Evolutionary conservation across 2,113 vertebrate species (phyloP).

Genomic region (Scytalopus superciliaris): DNA sequence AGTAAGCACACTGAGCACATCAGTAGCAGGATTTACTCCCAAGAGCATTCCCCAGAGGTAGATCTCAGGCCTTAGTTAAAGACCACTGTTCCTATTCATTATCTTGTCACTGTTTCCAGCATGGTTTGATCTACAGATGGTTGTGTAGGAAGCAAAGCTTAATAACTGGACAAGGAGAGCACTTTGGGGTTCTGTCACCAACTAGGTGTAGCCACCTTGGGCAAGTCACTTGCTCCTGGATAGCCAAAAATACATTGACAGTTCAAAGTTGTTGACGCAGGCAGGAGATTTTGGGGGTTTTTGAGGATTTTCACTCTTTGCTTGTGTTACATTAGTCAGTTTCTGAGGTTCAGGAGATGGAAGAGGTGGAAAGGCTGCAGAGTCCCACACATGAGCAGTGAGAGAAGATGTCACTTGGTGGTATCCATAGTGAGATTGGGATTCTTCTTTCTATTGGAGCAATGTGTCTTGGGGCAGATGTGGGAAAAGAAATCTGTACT

Average conservation of each 20-base stretch:
- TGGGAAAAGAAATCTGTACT: neutral
- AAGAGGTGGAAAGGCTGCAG: neutral
- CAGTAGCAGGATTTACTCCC: slow-evolving; percentile 1
- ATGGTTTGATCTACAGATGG: neutral
- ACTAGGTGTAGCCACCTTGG: neutral
- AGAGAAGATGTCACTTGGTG: neutral
- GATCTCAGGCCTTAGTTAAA: neutral
- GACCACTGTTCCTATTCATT: neutral
- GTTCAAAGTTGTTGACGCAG: neutral
- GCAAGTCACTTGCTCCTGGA: neutral
- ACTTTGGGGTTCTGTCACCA: neutral
- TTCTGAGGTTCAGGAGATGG: neutral
- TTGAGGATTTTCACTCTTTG: neutral
- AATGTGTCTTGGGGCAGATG: accelerated
- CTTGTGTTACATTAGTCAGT: accelerated
- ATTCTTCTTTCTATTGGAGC: neutral
- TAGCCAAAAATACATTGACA: neutral
- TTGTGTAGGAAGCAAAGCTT: neutral
- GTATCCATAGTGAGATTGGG: accelerated
- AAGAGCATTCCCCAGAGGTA: neutral
- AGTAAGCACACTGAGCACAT: neutral
- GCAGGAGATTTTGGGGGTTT: accelerated
- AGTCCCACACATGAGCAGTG: neutral
- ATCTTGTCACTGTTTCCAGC: neutral
- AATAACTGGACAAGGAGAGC: neutral